Base-by-base conservation (phyloP, 2,797 vertebrate species). In the Ptychobarbus kaznakovi region DNA sequence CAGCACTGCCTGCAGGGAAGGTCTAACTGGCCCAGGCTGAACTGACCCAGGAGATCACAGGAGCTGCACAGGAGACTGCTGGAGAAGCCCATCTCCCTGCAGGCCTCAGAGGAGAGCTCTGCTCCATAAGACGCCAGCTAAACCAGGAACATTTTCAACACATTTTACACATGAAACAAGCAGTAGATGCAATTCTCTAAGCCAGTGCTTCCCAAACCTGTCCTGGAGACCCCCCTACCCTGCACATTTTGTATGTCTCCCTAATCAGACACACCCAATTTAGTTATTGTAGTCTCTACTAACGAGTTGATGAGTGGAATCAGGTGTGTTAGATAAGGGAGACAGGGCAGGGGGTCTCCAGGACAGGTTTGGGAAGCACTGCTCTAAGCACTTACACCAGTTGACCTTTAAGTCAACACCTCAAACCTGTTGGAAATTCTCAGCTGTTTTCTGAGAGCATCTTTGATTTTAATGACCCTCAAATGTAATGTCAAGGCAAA, bases 41-140 rank as follows among this genome's bases (percentile, higher is more conserved):
- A 99, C 93, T 98, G 97, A 46, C 96, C 96, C 42, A 99, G 97
- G 83, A 98, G 95, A 90, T 96, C 97, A 92, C 98, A 99, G 87
- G 98, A 99, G 93, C 96, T 99, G 92, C 98, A 99, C 74, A 99
- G 95, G 91, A 99, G 94, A 92, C 98, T 99, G 94, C 97, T 99
- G 92, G 98, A 99, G 93, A 99, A 99, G 65, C 98, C 98, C 83
- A 98, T 88, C 76, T 98, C 98, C 88, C 98, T 96, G 94, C 98
- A 99, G 0, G 96, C 96, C 93, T 99, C 98, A 0, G 97, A 99
- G 0, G 98, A 96, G 88, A 99, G 86, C 20, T 98, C 96, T 35
- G 95, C 93, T 51, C 97, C 96, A 1, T 95, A 96, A 1, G 94
- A 91, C 15, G 95, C 94, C 46, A 97, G 76, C 98, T 99, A 93